Evolutionary conservation across 2,113 vertebrate species (phyloP), one percentile per base, ranked within the genome.

Genomic region (Glaucidium brasilianum): DNA sequence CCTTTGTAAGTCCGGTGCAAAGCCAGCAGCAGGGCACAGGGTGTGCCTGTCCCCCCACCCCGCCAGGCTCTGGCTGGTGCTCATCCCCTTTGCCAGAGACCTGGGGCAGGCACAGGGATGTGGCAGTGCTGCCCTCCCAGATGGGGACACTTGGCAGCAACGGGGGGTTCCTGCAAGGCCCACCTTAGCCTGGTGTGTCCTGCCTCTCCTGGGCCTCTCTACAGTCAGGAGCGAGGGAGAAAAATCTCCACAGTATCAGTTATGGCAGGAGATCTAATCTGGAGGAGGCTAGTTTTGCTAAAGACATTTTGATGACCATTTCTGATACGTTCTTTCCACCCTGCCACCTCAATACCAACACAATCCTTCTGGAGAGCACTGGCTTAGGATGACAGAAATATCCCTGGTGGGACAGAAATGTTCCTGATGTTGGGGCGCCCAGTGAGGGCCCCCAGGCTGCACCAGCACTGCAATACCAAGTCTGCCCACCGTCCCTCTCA

Each of bases 81-180:
- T 78, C 45, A 21, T 12, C 41, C 34, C 37, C 29, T 45, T 50
- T 14, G 7, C 32, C 27, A 21, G 18, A 56, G 29, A 50, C 7
- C 37, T n/a, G 35, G 9, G 13, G 41, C 63, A 60, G 72, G 47
- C 56, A 62, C 34, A 8, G 20, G 3, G 20, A 30, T 16, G 26
- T 5, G 30, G 6, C 0, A 2, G 21, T 6, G 30, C 34, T 52
- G 88, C 66, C 12, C 22, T 78, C 45, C 19, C 62, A 35, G 30
- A 77, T 6, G 14, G 19, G 34, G 17, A 30, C 30, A 39, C 49
- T 32, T 2, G 1, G 62, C 4, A 25, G 39, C 0, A 0, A 23
- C 12, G 26, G n/a, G 30, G 13, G 7, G 26, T 1, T 83, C 69
- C 90, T 43, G 68, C 49, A 63, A n/a, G 47, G 26, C 19, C 26